Conservation (phyloP, 2,113 vertebrate genomes). For the Ceyx cyanopectus region DNA sequence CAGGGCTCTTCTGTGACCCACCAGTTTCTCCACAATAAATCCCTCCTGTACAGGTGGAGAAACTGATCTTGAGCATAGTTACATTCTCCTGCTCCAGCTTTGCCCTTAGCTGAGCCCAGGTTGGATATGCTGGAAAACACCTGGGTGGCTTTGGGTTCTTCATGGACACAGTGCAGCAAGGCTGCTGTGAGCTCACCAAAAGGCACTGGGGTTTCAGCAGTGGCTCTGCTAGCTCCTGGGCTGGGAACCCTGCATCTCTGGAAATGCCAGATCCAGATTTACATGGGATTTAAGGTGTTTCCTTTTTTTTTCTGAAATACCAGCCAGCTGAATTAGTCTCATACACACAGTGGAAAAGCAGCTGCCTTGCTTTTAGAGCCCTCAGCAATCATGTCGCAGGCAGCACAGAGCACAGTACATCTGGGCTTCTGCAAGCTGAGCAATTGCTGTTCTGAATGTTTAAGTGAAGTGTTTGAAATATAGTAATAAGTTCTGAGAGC, state of each 20-base stretch:
- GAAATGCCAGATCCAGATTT: not conserved
- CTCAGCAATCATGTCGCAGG: rapidly evolving
- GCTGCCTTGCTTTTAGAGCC: not conserved
- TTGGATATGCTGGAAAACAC: not conserved
- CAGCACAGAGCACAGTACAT: rapidly evolving
- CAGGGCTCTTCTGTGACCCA: not conserved
- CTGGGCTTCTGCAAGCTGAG: not conserved
- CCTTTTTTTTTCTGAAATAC: not conserved
- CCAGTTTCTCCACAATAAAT: not conserved
- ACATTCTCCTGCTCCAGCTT: not conserved
- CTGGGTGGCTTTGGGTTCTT: not conserved
- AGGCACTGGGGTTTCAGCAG: not conserved
- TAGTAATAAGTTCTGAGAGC: not conserved
- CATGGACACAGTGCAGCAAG: not conserved
- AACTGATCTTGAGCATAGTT: not conserved
- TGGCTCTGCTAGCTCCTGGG: not conserved
- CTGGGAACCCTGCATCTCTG: not conserved
- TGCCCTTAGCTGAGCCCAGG: not conserved
- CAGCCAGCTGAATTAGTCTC: not conserved
- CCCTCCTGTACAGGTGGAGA: not conserved
- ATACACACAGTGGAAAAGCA: rapidly evolving
- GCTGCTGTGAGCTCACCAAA: not conserved
- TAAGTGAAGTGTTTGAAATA: not conserved
- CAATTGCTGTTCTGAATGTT: not conserved
- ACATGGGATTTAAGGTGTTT: not conserved